Evolutionary conservation across 1,140 invertebrate species (phyloP).

Genomic region (Augochlora pura): DNA sequence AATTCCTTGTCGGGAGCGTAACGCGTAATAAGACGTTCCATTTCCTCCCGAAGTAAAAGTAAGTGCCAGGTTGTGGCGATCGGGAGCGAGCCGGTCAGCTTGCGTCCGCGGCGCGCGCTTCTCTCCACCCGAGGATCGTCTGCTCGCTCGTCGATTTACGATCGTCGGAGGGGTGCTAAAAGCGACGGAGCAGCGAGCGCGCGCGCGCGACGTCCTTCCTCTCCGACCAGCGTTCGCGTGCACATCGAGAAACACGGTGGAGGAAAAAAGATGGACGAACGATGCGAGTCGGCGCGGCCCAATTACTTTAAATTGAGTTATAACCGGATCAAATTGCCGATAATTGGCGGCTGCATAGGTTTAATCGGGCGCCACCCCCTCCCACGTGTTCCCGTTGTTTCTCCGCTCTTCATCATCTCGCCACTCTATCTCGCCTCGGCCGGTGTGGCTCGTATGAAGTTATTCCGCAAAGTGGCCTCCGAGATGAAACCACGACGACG

Average conservation of each 20-base stretch:
- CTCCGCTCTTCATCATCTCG: neutral
- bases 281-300: slow-evolving; percentile 60
- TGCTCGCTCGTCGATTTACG: slow-evolving; percentile 62
- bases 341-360: slow-evolving; percentile 74
- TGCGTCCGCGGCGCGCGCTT: too few relatives aligned
- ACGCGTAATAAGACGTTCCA: slow-evolving; percentile 26
- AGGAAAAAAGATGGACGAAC: neutral
- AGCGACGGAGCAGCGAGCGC: slow-evolving; percentile 21
- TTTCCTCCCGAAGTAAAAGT: slow-evolving; percentile 7
- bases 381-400: slow-evolving; percentile 4
- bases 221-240: neutral
- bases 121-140: too few relatives aligned
- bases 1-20: neutral
- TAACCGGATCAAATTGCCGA: slow-evolving; percentile 75
- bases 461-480: slow-evolving; percentile 60
- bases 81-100: neutral
- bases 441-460: slow-evolving; percentile 61
- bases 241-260: neutral
- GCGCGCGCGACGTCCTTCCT: slow-evolving; percentile 29
- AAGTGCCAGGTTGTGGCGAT: slow-evolving; percentile 13
- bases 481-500: neutral
- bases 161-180: slow-evolving; percentile 65
- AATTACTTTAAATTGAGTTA: slow-evolving; percentile 77
- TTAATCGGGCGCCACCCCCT: slow-evolving; percentile 63
- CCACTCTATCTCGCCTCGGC: slow-evolving; percentile 15